phyloP scores from a whole-genome alignment of 2,113 vertebrate species.

The Albula goreensis region DNA sequence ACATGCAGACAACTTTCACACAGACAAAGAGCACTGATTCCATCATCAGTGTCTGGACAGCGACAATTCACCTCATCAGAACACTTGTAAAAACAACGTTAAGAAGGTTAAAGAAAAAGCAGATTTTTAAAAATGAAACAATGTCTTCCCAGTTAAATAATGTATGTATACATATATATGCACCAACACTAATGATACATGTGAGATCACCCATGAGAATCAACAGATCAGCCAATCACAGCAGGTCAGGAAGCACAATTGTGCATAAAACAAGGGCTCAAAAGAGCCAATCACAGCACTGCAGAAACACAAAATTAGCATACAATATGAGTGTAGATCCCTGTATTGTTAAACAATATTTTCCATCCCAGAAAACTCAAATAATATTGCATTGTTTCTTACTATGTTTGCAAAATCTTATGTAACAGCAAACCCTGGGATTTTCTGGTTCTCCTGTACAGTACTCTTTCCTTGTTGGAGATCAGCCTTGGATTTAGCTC shows the following conservation, averaged over 20 bases:
- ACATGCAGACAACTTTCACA: constrained; percentile 24
- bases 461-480: background rate
- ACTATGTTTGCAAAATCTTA: background rate
- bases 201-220: too few relatives aligned
- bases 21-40: background rate
- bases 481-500: background rate
- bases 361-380: constrained; percentile 65
- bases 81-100: too few relatives aligned
- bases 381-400: constrained; percentile 55
- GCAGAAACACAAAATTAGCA: constrained; percentile 36
- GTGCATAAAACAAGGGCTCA: too few relatives aligned
- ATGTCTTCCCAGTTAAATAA: too few relatives aligned
- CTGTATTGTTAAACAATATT: constrained; percentile 56
- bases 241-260: too few relatives aligned
- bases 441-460: background rate
- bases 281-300: background rate
- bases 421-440: background rate
- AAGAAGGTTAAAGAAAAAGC: too few relatives aligned
- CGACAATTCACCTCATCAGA: too few relatives aligned
- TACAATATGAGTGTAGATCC: constrained; percentile 27
- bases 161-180: too few relatives aligned
- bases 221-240: too few relatives aligned
- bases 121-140: too few relatives aligned
- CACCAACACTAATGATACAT: too few relatives aligned
- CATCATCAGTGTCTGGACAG: too few relatives aligned